phyloP scores from a whole-genome alignment of 2,888 invertebrate species.

The Cataglyphis rosenhaueri region DNA sequence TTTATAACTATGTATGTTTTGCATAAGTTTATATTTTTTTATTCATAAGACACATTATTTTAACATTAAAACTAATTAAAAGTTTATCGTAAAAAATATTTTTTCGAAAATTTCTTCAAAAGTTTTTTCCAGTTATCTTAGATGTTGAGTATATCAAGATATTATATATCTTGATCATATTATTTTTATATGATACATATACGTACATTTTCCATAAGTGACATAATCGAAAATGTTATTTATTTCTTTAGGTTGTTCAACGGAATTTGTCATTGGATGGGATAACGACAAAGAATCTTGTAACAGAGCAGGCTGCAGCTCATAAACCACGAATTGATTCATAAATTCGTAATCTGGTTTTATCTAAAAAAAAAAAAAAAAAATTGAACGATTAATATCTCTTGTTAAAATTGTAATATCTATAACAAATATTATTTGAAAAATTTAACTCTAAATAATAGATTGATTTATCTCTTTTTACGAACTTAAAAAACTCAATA shows the following conservation, averaged over 20 bases:
- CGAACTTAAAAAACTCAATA: not conserved
- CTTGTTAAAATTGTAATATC: not conserved
- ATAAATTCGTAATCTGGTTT: constrained; percentile 86
- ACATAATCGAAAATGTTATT: constrained; percentile 87
- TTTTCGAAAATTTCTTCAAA: not conserved
- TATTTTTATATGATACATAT: constrained; percentile 75
- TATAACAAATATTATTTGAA: not conserved
- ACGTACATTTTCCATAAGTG: constrained; percentile 88
- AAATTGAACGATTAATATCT: not conserved
- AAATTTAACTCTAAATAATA: not conserved
- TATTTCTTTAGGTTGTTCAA: constrained; percentile 86
- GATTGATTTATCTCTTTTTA: not conserved
- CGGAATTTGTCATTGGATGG: constrained; percentile 87
- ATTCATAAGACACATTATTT: not conserved
- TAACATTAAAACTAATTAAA: not conserved
- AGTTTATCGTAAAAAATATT: not conserved
- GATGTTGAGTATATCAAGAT: not conserved
- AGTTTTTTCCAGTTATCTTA: not conserved
- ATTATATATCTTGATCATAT: not conserved
- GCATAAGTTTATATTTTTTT: not conserved
- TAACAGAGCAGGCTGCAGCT: constrained; percentile 84
- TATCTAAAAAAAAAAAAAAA: constrained; percentile 74
- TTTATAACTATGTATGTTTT: not conserved
- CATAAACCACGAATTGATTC: constrained; percentile 87
- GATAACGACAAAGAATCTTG: constrained; percentile 84